Conservation (phyloP, 2,888 invertebrate species). For the Synergus umbraculus region DNA sequence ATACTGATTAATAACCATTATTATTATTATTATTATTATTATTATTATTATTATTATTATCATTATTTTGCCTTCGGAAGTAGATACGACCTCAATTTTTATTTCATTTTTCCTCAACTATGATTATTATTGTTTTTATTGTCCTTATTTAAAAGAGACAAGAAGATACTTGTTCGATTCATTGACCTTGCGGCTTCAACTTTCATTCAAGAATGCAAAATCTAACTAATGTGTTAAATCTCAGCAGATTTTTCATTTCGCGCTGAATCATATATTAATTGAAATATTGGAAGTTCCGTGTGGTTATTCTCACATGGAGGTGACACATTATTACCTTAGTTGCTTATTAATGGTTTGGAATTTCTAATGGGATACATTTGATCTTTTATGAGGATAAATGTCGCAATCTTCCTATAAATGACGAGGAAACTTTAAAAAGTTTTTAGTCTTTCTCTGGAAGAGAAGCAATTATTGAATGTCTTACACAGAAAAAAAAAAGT, state of each 20-base stretch:
- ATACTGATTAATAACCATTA: neutral
- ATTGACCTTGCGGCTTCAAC: neutral
- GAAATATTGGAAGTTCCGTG: neutral
- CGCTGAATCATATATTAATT: neutral
- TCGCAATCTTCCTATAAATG: no score
- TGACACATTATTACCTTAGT: neutral
- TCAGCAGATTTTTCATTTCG: neutral
- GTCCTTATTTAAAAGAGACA: neutral
- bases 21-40: neutral
- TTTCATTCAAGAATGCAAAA: conserved; percentile 1
- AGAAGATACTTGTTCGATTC: conserved; percentile 1
- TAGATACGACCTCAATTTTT: neutral
- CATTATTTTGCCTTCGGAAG: neutral
- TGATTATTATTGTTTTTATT: neutral
- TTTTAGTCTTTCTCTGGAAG: no score
- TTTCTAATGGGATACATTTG: neutral
- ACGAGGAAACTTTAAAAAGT: no score
- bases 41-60: no score
- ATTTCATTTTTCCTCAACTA: neutral
- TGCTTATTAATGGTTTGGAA: neutral
- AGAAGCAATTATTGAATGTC: no score
- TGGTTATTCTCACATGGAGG: neutral
- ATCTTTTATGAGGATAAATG: neutral
- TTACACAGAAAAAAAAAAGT: no score
- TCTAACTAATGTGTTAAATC: neutral